phyloP scores from a whole-genome alignment of 1,140 invertebrate species.

The Anastrepha obliqua region DNA sequence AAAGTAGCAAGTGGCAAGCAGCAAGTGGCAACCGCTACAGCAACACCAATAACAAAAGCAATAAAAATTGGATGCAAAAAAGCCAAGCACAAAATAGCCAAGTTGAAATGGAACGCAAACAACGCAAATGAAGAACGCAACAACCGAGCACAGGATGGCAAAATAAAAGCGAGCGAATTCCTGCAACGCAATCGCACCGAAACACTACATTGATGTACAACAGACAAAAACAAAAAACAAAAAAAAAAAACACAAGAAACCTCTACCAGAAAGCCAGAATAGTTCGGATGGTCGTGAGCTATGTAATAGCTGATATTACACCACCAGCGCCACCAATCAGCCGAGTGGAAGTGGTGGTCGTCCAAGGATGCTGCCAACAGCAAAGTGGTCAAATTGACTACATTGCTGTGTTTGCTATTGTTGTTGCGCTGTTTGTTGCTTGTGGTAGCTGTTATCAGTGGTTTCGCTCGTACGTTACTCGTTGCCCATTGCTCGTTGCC shows the following conservation, averaged over 20 bases:
- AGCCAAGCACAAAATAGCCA: neutral
- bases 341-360: neutral
- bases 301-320: slow-evolving; percentile 2
- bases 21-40: neutral
- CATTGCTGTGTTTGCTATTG: neutral
- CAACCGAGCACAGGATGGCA: neutral
- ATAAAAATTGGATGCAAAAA: neutral
- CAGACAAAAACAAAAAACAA: too few relatives aligned
- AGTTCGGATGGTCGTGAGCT: neutral
- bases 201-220: neutral
- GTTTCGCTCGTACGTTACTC: neutral
- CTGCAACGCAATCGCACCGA: slow-evolving; percentile 17
- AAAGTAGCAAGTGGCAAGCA: neutral
- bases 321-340: neutral
- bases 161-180: neutral
- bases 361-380: neutral
- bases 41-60: neutral
- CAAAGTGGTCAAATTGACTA: slow-evolving; percentile 11
- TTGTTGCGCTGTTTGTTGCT: neutral
- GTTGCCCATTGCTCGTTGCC: neutral
- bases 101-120: neutral
- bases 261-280: neutral
- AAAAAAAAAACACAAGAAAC: too few relatives aligned
- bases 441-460: slow-evolving; percentile 1
- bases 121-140: slow-evolving; percentile 12